Percentiles rank a stretch among this genome's conserved stretches.
Conservation (phyloP, 2,888 invertebrate genomes). For the Drosophila meridionalis region DNA sequence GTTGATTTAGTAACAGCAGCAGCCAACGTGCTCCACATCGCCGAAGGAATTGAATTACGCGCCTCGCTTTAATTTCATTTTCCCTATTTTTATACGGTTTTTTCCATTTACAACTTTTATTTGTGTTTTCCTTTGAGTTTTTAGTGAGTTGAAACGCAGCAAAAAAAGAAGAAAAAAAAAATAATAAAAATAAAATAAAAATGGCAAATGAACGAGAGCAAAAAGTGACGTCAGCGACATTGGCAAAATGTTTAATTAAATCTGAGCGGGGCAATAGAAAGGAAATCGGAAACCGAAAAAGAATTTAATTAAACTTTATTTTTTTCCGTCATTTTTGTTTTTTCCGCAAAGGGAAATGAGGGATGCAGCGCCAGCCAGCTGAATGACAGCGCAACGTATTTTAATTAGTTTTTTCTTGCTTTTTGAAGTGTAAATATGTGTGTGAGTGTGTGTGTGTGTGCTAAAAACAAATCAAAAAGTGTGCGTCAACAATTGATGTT, state of each 20-base stretch:
- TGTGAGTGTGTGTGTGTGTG: constrained; percentile 13
- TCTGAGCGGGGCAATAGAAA: constrained; percentile 47
- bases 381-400: constrained; percentile 73
- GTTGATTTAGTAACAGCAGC: constrained; percentile 73
- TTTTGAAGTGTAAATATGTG: constrained; percentile 35
- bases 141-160: constrained; percentile 24
- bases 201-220: constrained; percentile 25
- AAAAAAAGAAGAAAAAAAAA: constrained; percentile 8
- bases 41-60: constrained; percentile 73
- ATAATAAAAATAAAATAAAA: constrained; percentile 23
- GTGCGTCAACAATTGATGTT: constrained; percentile 67
- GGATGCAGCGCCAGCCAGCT: constrained; percentile 1
- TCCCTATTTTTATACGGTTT: constrained; percentile 13
- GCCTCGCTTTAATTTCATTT: constrained; percentile 37
- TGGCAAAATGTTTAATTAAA: constrained; percentile 76
- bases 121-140: constrained; percentile 40
- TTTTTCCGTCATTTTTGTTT: constrained; percentile 17
- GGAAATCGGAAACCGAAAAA: constrained; percentile 69
- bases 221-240: constrained; percentile 36
- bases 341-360: constrained; percentile 4
- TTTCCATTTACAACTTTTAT: constrained; percentile 34
- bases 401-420: constrained; percentile 69
- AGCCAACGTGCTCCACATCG: constrained; percentile 57
- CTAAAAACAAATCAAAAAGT: constrained; percentile 71
- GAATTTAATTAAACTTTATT: constrained; percentile 78